Percentiles rank a stretch among this genome's conserved stretches.
These are phyloP conservation scores for Echinarachnius parma DNA, from an alignment of 53 echinoderm and acorn worm species.

Conservation along the genomic window DNA sequence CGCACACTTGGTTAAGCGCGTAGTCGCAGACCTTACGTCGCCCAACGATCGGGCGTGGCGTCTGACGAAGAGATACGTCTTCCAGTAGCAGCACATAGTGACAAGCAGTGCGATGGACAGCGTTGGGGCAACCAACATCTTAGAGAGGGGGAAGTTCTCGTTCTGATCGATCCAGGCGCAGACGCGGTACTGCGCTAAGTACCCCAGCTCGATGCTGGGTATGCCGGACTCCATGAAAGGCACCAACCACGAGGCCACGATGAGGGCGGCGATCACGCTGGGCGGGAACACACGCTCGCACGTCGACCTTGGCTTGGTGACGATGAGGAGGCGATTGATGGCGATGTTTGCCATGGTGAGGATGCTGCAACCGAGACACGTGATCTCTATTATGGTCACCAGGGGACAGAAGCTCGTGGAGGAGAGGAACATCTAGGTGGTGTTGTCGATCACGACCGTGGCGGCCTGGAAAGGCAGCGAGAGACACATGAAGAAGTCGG, in stretches of 20 bases:
- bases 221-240: conserved; percentile 18
- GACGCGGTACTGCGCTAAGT: conserved; percentile 26
- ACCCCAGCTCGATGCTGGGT: conserved; percentile 3
- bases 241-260: conserved; percentile 16
- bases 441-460: conserved; percentile 1
- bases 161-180: conserved; percentile 45
- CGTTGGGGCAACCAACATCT: conserved; percentile 11
- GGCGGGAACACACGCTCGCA: conserved; percentile 11
- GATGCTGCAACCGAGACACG: conserved; percentile 17
- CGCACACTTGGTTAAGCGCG: no score
- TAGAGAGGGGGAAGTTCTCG: conserved; percentile 27
- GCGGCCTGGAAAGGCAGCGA: conserved; percentile 40
- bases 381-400: conserved; percentile 24
- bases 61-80: conserved; percentile 29
- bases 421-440: not conserved
- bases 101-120: not conserved
- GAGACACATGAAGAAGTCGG: conserved; percentile 29
- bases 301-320: conserved; percentile 24
- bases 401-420: conserved; percentile 26
- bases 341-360: conserved; percentile 23
- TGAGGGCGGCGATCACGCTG: not conserved
- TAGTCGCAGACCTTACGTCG: no score
- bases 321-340: conserved; percentile 26
- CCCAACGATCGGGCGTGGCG: conserved; percentile 18
- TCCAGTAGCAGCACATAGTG: conserved; percentile 26